phyloP scores from a whole-genome alignment of 2,888 invertebrate genomes.

The Diadegma fenestrale region DNA sequence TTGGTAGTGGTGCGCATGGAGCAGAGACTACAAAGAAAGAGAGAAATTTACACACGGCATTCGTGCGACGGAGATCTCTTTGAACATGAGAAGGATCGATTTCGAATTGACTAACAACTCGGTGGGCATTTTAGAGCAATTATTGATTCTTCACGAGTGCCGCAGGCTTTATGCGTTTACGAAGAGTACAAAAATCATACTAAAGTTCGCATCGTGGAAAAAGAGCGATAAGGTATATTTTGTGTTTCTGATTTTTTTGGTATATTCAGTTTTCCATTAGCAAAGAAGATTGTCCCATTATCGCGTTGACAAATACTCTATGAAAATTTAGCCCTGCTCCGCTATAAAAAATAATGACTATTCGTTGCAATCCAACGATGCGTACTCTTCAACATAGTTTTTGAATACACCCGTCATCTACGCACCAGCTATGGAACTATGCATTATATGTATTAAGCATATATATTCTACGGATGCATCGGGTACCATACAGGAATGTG shows the following conservation, averaged over 20 bases:
- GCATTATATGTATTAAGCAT: neutral
- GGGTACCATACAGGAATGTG: neutral
- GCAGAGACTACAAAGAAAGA: neutral
- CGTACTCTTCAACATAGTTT: neutral
- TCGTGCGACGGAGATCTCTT: slow-evolving; percentile 35
- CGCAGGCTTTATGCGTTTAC: neutral
- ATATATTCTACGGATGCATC: neutral
- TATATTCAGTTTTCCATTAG: too few relatives aligned
- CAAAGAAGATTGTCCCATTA: too few relatives aligned
- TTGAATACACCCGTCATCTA: neutral
- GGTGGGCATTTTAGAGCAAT: slow-evolving; percentile 5
- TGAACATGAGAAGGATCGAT: slow-evolving; percentile 38
- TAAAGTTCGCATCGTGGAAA: neutral
- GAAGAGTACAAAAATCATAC: neutral
- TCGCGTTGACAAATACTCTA: too few relatives aligned
- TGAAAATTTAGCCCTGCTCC: too few relatives aligned
- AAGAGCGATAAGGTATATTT: too few relatives aligned
- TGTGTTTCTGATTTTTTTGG: too few relatives aligned
- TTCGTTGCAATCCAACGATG: too few relatives aligned
- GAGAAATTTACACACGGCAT: slow-evolving; percentile 12
- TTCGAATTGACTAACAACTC: slow-evolving; percentile 23
- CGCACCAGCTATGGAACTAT: neutral
- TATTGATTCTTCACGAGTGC: slow-evolving; percentile 25
- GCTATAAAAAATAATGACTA: too few relatives aligned
- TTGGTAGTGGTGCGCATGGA: neutral